Percentiles rank a stretch among this genome's conserved stretches.
Evolutionary conservation across 53 echinoderm and acorn worm species (phyloP).

Genomic region (Stichopus horrens): DNA sequence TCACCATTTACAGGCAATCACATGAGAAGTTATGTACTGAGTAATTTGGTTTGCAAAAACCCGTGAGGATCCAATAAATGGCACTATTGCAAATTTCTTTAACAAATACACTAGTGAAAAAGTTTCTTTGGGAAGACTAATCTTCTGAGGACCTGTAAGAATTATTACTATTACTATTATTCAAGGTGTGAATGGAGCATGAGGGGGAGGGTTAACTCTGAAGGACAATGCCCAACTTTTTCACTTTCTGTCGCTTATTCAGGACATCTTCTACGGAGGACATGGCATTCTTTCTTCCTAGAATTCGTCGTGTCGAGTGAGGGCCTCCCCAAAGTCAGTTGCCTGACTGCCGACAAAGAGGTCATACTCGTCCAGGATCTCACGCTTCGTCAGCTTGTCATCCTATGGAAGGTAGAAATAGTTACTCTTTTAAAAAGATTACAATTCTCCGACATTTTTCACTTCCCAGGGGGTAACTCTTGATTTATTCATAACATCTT

Average conservation of each 20-base stretch:
- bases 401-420: conserved; percentile 52
- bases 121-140: too few species aligned
- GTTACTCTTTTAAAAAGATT: not conserved
- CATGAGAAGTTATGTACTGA: too few species aligned
- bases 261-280: not conserved
- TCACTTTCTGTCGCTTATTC: not conserved
- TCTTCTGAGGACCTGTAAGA: too few species aligned
- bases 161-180: not conserved
- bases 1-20: too few species aligned
- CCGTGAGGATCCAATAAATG: too few species aligned
- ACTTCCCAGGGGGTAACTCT: too few species aligned
- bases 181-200: not conserved
- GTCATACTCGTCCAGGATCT: conserved; percentile 70
- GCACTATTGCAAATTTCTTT: too few species aligned
- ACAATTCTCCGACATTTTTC: too few species aligned
- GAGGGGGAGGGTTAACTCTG: not conserved
- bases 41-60: too few species aligned
- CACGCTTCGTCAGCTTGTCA: conserved; percentile 59
- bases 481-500: too few species aligned
- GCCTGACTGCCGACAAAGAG: conserved; percentile 80
- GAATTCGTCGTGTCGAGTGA: conserved; percentile 96
- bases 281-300: conserved; percentile 25
- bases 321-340: conserved; percentile 93
- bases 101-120: too few species aligned
- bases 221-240: not conserved